Evolutionary conservation across 2,888 invertebrate species (phyloP).

Genomic region (Chrysolina americana): DNA sequence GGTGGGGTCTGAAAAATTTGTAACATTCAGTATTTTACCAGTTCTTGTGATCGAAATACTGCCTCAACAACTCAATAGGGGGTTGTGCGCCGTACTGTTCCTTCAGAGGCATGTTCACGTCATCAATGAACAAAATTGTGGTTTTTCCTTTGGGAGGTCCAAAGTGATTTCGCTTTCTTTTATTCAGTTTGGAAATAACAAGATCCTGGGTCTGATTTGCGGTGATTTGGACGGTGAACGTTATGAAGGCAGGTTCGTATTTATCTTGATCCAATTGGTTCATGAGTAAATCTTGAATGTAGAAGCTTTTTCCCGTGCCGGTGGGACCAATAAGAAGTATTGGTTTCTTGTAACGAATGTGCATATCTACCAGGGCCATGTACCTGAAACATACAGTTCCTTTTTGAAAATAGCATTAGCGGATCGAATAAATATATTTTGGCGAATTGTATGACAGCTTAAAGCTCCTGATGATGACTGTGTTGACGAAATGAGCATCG

Average conservation of each 20-base stretch:
- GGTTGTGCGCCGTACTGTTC: slow-evolving; percentile 90
- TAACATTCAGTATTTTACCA: slow-evolving; percentile 73
- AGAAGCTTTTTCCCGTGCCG: slow-evolving; percentile 90
- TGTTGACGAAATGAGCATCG: no score
- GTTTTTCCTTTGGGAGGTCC: slow-evolving; percentile 83
- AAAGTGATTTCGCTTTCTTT: slow-evolving; percentile 80
- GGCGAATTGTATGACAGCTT: no score
- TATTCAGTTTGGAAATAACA: slow-evolving; percentile 79
- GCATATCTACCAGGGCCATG: slow-evolving; percentile 80
- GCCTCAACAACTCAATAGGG: slow-evolving; percentile 85
- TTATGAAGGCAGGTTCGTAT: slow-evolving; percentile 84
- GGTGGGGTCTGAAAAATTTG: no score
- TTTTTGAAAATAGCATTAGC: background rate
- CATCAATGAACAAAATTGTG: slow-evolving; percentile 87
- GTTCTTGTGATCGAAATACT: slow-evolving; percentile 87
- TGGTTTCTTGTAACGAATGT: slow-evolving; percentile 80
- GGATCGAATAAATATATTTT: background rate
- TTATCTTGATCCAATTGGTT: slow-evolving; percentile 78
- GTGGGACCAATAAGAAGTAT: slow-evolving; percentile 86
- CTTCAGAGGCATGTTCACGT: slow-evolving; percentile 89
- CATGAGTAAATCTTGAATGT: slow-evolving; percentile 81
- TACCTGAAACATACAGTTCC: slow-evolving; percentile 71
- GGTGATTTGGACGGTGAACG: slow-evolving; percentile 87
- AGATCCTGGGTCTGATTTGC: slow-evolving; percentile 89
- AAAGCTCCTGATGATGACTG: no score